Evolutionary conservation across 2,888 invertebrate genomes (phyloP), one percentile per base, ranked within the genome.

Genomic region (Dorcus parallelipipedus): DNA sequence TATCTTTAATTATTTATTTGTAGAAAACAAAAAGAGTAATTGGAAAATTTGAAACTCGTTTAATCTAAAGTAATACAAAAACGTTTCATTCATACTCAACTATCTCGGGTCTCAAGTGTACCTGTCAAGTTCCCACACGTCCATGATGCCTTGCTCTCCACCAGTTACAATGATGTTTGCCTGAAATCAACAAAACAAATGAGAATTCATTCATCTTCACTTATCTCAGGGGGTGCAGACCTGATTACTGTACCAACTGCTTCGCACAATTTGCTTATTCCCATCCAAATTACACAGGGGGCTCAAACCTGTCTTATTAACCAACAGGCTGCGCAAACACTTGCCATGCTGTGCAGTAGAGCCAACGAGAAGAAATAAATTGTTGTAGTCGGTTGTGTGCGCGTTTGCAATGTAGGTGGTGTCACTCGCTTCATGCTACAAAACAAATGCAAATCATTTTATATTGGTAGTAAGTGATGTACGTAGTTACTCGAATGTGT

Each of bases 211-310:
- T 38, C 9, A 50, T 23, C 56, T 52, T 42, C 14, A 51, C 20
- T 33, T 53, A 60, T 42, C 56, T 59, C 39, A 52, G n/a, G n/a
- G n/a, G n/a, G 40, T 61, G 79, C 81, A 81, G 75, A 89, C 89
- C 71, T 85, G 80, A 58, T 78, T 71, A 68, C 88, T 81, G 65
- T 83, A 85, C 76, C 85, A 83, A 73, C 88, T 88, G 58, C 86
- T 83, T n/a, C 90, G 80, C 2, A 91, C 86, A 9, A 85, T 80
- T 76, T 92, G 91, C 60, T 83, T 85, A 73, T 91, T 92, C 17
- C 79, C 81, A 4, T 71, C 65, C 66, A 89, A 85, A 71, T 83
- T 78, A 1, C 83, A 81, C 61, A 75, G 69, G 0, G 86, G 85
- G 61, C 80, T 73, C 38, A 90, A 74, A 56, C 80, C 81, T 20